Conservation (phyloP, 2,113 vertebrate genomes). For the Paralichthys olivaceus region DNA sequence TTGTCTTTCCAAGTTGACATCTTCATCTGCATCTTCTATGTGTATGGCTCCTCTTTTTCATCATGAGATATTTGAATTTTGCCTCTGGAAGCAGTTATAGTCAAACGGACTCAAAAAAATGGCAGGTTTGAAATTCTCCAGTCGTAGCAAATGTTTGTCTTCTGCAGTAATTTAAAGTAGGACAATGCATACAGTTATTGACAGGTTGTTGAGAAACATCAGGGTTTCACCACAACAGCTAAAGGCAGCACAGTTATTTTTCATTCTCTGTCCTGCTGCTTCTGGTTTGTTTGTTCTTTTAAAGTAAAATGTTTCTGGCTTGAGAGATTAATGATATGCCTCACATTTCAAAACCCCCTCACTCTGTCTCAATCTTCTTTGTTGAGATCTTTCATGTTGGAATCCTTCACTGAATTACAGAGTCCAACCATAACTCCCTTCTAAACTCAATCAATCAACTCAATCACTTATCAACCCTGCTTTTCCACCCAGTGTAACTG, state of each 20-base stretch:
- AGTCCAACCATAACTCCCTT: slow-evolving; percentile 33
- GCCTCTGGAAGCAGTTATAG: no score
- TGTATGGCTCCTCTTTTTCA: no score
- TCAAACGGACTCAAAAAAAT: no score
- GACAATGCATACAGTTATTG: neutral
- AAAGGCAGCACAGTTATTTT: neutral
- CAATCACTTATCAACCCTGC: slow-evolving; percentile 31
- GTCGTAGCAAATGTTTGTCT: neutral
- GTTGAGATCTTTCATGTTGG: slow-evolving; percentile 33
- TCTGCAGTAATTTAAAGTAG: neutral
- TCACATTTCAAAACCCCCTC: slow-evolving; percentile 40
- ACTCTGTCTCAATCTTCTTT: slow-evolving; percentile 43
- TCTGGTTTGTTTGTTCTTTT: neutral
- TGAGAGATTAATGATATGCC: slow-evolving; percentile 48
- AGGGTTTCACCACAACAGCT: neutral
- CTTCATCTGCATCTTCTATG: no score
- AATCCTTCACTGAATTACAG: slow-evolving; percentile 50
- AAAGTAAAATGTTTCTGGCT: neutral
- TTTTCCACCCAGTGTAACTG: slow-evolving; percentile 2
- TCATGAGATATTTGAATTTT: no score
- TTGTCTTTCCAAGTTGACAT: no score
- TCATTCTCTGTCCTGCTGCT: neutral
- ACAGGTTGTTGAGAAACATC: neutral
- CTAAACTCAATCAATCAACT: slow-evolving; percentile 15
- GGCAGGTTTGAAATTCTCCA: neutral